Conservation (phyloP, 2,888 invertebrate species). For the Nomada flava region DNA sequence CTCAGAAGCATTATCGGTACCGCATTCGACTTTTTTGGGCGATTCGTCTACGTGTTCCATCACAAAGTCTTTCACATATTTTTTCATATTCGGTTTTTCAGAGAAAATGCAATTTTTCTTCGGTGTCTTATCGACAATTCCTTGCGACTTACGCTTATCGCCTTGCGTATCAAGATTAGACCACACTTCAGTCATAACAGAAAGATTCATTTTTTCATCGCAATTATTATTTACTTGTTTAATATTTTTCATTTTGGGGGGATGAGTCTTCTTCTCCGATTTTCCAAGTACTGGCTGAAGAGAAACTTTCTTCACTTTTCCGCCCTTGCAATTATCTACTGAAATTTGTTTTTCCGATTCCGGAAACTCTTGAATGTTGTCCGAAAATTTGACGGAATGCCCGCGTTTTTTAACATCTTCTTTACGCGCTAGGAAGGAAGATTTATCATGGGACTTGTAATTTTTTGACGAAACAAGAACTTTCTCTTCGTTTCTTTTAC, state of each 20-base stretch:
- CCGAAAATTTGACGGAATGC: slow-evolving; percentile 53
- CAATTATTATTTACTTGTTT: not conserved
- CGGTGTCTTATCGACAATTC: not conserved
- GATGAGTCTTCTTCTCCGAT: not conserved
- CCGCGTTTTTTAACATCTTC: slow-evolving; percentile 40
- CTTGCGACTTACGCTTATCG: not conserved
- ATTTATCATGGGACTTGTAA: slow-evolving; percentile 4
- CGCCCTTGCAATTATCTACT: not conserved
- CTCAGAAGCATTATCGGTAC: not conserved
- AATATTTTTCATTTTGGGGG: not conserved
- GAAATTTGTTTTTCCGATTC: not conserved
- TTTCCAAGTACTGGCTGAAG: not conserved
- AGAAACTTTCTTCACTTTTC: not conserved
- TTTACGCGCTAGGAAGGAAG: not conserved
- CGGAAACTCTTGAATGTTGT: slow-evolving; percentile 5
- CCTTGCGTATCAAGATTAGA: slow-evolving; percentile 42
- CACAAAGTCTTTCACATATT: not conserved
- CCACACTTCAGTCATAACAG: slow-evolving; percentile 49
- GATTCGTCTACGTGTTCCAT: not conserved
- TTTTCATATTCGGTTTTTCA: not conserved
- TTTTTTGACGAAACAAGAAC: not conserved
- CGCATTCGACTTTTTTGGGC: not conserved
- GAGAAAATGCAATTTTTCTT: not conserved
- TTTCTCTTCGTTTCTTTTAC: slow-evolving; percentile 14
- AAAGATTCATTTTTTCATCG: slow-evolving; percentile 22